Percentiles rank a stretch among this genome's conserved stretches.
phyloP scores from a whole-genome alignment of 2,888 invertebrate species.

The Mystacides longicornis region DNA sequence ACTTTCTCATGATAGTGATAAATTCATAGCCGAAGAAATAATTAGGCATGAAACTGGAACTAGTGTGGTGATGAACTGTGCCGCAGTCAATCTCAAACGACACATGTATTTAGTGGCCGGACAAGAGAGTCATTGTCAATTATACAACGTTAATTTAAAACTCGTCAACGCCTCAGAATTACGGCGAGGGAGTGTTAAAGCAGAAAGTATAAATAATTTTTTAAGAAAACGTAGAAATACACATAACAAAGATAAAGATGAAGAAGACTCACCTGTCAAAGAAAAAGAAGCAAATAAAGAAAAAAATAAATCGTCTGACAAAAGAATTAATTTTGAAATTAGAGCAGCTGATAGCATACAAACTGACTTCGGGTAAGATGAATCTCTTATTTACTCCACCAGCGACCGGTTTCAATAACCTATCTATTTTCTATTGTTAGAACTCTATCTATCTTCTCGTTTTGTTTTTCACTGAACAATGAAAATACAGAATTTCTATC shows the following conservation, averaged over 20 bases:
- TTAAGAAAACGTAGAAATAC: slow-evolving; percentile 44
- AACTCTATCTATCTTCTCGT: no score
- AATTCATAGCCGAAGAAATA: slow-evolving; percentile 81
- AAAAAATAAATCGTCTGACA: slow-evolving; percentile 40
- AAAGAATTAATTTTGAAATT: slow-evolving; percentile 66
- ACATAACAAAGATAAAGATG: slow-evolving; percentile 47
- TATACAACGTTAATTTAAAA: slow-evolving; percentile 65
- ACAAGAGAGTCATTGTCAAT: slow-evolving; percentile 84
- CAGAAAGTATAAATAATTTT: slow-evolving; percentile 40
- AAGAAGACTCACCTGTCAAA: slow-evolving; percentile 28
- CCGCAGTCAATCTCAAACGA: slow-evolving; percentile 63
- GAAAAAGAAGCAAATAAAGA: slow-evolving; percentile 39
- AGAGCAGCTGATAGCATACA: slow-evolving; percentile 74
- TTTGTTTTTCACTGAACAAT: no score
- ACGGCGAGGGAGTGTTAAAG: slow-evolving; percentile 48
- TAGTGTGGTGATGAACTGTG: slow-evolving; percentile 88
- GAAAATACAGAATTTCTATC: no score
- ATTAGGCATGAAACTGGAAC: slow-evolving; percentile 83
- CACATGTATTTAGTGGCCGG: slow-evolving; percentile 80
- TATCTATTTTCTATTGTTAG: no score
- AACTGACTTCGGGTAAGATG: slow-evolving; percentile 69
- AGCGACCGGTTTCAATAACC: no score
- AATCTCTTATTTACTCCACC: no score
- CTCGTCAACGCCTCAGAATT: slow-evolving; percentile 51
- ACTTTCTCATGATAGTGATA: slow-evolving; percentile 73